Evolutionary conservation across 2,888 invertebrate species (phyloP).

Genomic region (Sympetrum striolatum): DNA sequence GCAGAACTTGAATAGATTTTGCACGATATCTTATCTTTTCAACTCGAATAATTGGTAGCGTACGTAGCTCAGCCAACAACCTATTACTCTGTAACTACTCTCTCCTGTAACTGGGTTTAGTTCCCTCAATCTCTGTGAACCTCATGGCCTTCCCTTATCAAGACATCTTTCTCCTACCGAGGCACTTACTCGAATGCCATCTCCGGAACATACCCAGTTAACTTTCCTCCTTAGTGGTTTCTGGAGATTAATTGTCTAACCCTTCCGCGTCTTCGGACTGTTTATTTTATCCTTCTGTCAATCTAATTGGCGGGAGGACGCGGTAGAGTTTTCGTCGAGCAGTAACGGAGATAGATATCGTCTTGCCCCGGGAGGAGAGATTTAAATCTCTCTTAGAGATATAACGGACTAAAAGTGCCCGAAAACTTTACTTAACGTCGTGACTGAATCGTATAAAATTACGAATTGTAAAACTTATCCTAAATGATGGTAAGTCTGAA

Average conservation of each 20-base stretch:
- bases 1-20: no score
- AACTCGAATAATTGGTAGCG: neutral
- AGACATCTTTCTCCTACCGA: neutral
- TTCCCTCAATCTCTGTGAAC: neutral
- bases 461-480: neutral
- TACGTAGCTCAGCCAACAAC: no score
- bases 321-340: neutral
- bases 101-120: neutral
- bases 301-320: conserved; percentile 2
- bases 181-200: neutral
- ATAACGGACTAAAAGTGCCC: neutral
- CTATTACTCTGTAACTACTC: neutral
- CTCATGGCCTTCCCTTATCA: neutral
- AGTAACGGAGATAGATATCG: neutral
- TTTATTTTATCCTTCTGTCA: conserved; percentile 14
- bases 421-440: neutral
- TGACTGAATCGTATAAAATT: neutral
- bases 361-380: neutral
- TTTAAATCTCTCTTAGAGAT: neutral
- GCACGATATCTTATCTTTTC: neutral
- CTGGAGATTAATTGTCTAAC: neutral
- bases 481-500: neutral
- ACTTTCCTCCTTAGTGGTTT: conserved; percentile 3
- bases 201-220: neutral
- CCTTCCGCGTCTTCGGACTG: neutral